Evolutionary conservation across 2,797 vertebrate species (phyloP).

Genomic region (Manis pentadactyla): DNA sequence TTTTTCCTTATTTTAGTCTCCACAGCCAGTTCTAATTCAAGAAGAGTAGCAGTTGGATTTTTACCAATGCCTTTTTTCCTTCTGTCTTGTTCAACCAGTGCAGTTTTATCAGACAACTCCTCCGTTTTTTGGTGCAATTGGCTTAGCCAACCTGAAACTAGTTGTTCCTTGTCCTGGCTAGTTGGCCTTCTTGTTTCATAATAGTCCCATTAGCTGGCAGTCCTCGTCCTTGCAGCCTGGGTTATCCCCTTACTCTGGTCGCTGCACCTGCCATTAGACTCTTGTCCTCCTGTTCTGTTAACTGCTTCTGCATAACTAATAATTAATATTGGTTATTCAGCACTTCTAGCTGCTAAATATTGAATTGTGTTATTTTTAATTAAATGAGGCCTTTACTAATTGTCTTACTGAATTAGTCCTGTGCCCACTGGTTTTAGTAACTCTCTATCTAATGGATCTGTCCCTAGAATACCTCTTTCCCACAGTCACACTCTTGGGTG

Average conservation of each 20-base stretch:
- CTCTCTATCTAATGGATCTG: slow-evolving; percentile 5
- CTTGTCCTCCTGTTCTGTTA: not conserved
- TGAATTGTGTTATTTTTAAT: slow-evolving; percentile 73
- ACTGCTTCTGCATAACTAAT: slow-evolving; percentile 30
- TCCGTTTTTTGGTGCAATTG: not conserved
- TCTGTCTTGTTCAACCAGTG: not conserved
- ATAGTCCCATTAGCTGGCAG: not conserved
- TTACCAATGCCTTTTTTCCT: not conserved
- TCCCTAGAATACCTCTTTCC: not conserved
- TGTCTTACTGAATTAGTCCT: slow-evolving; percentile 62
- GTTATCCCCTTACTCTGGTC: not conserved
- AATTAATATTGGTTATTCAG: slow-evolving; percentile 60
- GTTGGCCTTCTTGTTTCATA: not conserved
- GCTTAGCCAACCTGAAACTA: not conserved
- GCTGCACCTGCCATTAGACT: not conserved
- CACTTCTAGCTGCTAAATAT: slow-evolving; percentile 51
- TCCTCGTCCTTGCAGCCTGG: not conserved
- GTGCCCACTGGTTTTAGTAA: slow-evolving; percentile 33
- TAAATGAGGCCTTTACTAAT: slow-evolving; percentile 59
- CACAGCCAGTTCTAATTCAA: not conserved
- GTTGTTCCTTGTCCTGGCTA: not conserved
- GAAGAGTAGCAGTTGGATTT: not conserved
- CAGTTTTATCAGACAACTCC: not conserved
- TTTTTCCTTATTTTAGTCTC: not conserved
- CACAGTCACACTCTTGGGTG: not conserved